Percentiles rank a stretch among this genome's conserved stretches.
phyloP scores from a whole-genome alignment of 2,888 invertebrate species.

The Noctua janthina region DNA sequence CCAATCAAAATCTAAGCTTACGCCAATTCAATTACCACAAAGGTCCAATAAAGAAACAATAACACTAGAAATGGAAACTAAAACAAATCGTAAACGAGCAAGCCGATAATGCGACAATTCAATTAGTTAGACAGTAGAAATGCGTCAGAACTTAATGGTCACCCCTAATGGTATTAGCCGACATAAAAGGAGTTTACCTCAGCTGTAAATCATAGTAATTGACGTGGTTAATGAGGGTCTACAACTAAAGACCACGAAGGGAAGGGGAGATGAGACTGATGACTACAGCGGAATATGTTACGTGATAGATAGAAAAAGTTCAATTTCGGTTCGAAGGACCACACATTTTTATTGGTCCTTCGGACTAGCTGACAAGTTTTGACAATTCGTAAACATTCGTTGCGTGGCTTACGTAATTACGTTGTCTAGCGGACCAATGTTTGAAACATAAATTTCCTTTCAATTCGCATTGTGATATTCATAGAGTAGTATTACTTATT shows the following conservation, averaged over 20 bases:
- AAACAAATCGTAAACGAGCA: conserved; percentile 40
- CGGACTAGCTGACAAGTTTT: neutral
- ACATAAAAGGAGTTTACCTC: conserved; percentile 44
- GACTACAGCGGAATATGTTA: neutral
- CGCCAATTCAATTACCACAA: conserved; percentile 22
- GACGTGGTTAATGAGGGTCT: conserved; percentile 19
- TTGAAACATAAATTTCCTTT: neutral
- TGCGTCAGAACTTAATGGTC: conserved; percentile 48
- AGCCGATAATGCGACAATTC: conserved; percentile 53
- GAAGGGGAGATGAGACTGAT: neutral
- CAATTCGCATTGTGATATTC: neutral
- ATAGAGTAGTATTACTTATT: neutral
- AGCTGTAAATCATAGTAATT: conserved; percentile 39
- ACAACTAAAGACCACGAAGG: neutral
- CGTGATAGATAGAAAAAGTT: neutral
- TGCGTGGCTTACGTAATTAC: neutral
- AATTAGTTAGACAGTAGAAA: conserved; percentile 53
- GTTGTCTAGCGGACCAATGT: neutral
- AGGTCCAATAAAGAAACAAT: conserved; percentile 18
- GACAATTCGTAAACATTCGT: neutral
- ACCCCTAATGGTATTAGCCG: conserved; percentile 49
- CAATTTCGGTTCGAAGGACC: conserved; percentile 7
- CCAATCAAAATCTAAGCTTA: conserved; percentile 20
- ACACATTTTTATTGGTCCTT: neutral
- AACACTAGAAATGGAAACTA: conserved; percentile 19